A percentile compares a stretch with the other conserved stretches of the same genome.
Evolutionary conservation across 1,140 invertebrate genomes (phyloP).

Genomic region (Proales similis): DNA sequence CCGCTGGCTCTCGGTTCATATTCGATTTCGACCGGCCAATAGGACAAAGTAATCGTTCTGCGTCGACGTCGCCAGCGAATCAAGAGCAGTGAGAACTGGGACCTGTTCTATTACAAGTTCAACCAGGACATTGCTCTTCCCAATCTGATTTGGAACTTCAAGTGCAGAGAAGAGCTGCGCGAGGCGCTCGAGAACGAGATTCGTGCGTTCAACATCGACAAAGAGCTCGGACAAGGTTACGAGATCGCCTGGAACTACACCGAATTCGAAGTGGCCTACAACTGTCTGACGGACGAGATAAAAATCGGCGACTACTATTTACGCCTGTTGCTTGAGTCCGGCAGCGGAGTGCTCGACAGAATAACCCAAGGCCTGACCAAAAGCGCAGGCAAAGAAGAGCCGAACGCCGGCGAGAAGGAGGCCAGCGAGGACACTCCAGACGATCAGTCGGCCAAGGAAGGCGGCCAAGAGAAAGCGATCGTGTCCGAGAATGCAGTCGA

Average conservation of each 20-base stretch:
- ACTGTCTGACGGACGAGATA: constrained; percentile 86
- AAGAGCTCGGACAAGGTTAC: constrained; percentile 58
- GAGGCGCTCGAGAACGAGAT: constrained; percentile 88
- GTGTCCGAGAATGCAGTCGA: constrained; percentile 11
- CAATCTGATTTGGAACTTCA: constrained; percentile 98
- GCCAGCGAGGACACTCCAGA: neutral
- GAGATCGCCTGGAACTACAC: constrained; percentile 91
- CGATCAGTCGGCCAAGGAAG: neutral
- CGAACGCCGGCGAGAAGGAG: neutral
- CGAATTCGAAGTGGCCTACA: constrained; percentile 84
- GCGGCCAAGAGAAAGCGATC: neutral
- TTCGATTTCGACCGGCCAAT: no score
- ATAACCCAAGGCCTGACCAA: constrained; percentile 21
- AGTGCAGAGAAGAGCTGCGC: constrained; percentile 88
- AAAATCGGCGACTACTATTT: constrained; percentile 96
- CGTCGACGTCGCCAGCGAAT: constrained; percentile 79
- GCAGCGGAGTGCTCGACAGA: constrained; percentile 42
- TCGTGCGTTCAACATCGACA: constrained; percentile 75
- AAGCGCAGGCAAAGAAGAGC: neutral
- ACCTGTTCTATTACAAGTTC: constrained; percentile 89
- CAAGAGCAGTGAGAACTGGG: constrained; percentile 77
- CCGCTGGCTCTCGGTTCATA: no score
- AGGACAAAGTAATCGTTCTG: constrained; percentile 61
- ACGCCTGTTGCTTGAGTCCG: constrained; percentile 79
- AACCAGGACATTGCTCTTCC: constrained; percentile 84